A percentile compares a stretch with the other conserved stretches of the same genome.
These are phyloP conservation scores for Dallia pectoralis DNA, from an alignment of 2,797 vertebrate species.

Conservation along the genomic window DNA sequence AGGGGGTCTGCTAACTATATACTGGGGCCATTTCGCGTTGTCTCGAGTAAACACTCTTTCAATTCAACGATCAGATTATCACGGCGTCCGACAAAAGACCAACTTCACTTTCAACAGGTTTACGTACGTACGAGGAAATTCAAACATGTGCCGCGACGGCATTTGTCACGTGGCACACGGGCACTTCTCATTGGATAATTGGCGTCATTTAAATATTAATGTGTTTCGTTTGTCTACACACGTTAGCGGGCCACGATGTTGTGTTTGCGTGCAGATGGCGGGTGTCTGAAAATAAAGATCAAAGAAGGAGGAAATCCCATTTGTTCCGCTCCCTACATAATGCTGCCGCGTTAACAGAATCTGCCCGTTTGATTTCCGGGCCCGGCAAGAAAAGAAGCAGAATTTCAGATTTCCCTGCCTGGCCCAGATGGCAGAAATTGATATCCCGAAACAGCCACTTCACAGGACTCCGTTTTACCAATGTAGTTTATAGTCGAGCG, in stretches of 20 bases:
- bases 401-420: constrained; percentile 60
- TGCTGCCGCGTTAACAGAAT: constrained; percentile 64
- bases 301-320: constrained; percentile 75
- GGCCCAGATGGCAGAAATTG: constrained; percentile 67
- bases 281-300: constrained; percentile 75
- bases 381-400: constrained; percentile 52
- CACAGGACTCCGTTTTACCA: constrained; percentile 7
- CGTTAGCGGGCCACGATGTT: constrained; percentile 48
- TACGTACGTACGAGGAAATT: constrained; percentile 36
- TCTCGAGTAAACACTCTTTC: not conserved
- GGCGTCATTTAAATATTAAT: constrained; percentile 72
- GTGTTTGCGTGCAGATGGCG: constrained; percentile 67
- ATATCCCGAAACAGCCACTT: constrained; percentile 46
- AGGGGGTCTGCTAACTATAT: constrained; percentile 31
- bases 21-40: not conserved
- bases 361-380: constrained; percentile 58
- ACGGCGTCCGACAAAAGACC: not conserved
- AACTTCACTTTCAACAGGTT: constrained; percentile 10
- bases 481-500: constrained; percentile 17
- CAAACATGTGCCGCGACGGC: constrained; percentile 35
- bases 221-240: constrained; percentile 61
- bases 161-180: constrained; percentile 46
- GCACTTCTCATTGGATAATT: constrained; percentile 61
- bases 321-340: constrained; percentile 68
- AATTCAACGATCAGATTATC: not conserved